Evolutionary conservation across 2,888 invertebrate genomes (phyloP).

Genomic region (Cabera pusaria): DNA sequence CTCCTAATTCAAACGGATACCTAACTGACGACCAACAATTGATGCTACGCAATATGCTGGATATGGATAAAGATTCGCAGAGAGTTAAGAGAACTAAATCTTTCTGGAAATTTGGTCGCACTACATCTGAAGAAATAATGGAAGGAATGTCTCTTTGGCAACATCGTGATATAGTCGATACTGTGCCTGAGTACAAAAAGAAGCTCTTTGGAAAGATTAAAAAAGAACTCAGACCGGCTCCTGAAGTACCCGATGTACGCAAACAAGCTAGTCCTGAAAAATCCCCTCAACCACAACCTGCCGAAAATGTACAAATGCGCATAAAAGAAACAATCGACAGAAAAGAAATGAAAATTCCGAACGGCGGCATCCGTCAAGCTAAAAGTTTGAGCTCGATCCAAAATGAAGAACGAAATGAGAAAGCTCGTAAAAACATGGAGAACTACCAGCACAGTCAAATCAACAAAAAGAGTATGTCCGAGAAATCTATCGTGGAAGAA

Average conservation of each 20-base stretch:
- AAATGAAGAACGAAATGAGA: constrained; percentile 65
- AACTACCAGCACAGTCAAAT: constrained; percentile 60
- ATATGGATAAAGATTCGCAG: constrained; percentile 84
- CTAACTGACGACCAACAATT: constrained; percentile 82
- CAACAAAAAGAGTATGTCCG: constrained; percentile 72
- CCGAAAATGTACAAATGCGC: constrained; percentile 55
- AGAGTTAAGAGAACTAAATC: constrained; percentile 92
- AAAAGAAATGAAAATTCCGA: constrained; percentile 66
- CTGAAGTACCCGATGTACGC: constrained; percentile 62
- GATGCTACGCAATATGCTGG: constrained; percentile 74
- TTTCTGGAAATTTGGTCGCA: constrained; percentile 92
- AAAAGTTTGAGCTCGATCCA: constrained; percentile 76
- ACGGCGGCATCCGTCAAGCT: constrained; percentile 75
- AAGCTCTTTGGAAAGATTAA: constrained; percentile 73
- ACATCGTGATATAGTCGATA: constrained; percentile 91
- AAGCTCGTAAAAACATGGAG: constrained; percentile 50
- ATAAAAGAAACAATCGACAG: constrained; percentile 75
- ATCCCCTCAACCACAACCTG: constrained; percentile 47
- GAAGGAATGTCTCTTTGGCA: constrained; percentile 95
- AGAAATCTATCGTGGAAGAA: constrained; percentile 71
- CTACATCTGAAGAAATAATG: constrained; percentile 88
- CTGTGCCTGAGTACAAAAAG: constrained; percentile 81
- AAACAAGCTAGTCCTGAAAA: constrained; percentile 58
- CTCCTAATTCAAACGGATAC: constrained; percentile 66
- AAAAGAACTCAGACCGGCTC: constrained; percentile 70